Conservation (phyloP, 2,888 invertebrate species). For the Noctua janthina region DNA sequence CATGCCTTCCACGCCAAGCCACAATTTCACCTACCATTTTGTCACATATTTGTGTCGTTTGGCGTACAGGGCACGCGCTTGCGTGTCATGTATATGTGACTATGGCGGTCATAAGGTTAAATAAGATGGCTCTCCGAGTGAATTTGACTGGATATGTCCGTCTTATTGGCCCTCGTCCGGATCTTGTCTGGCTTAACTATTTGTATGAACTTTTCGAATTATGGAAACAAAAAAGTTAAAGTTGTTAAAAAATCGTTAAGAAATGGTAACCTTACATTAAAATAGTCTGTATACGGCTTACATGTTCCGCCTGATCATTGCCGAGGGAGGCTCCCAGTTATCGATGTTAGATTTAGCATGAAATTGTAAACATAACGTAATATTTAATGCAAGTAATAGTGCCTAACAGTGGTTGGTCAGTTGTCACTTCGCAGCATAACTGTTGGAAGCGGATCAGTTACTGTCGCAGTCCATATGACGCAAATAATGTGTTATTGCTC, state of each 20-base stretch:
- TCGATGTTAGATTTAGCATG: conserved; percentile 49
- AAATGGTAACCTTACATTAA: not conserved
- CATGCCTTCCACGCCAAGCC: no score
- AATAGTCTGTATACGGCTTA: not conserved
- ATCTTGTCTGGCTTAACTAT: not conserved
- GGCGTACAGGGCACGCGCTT: no score
- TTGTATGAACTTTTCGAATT: not conserved
- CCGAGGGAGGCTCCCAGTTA: conserved; percentile 31
- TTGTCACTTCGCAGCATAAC: conserved; percentile 22
- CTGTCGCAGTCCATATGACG: conserved; percentile 70
- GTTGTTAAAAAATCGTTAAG: not conserved
- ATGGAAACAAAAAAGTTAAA: not conserved
- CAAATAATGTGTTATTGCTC: conserved; percentile 62
- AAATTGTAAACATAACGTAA: conserved; percentile 44
- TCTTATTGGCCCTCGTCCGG: not conserved
- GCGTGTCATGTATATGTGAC: no score
- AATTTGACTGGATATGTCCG: not conserved
- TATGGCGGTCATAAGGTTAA: no score
- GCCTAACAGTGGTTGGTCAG: not conserved
- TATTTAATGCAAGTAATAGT: conserved; percentile 26
- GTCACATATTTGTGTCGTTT: no score
- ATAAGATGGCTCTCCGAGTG: not conserved
- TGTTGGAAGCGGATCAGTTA: conserved; percentile 37
- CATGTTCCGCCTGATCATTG: conserved; percentile 5
- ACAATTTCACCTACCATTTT: no score